Evolutionary conservation across 2,797 vertebrate species (phyloP), one percentile per base, ranked within the genome.

Genomic region (Graptemys geographica): DNA sequence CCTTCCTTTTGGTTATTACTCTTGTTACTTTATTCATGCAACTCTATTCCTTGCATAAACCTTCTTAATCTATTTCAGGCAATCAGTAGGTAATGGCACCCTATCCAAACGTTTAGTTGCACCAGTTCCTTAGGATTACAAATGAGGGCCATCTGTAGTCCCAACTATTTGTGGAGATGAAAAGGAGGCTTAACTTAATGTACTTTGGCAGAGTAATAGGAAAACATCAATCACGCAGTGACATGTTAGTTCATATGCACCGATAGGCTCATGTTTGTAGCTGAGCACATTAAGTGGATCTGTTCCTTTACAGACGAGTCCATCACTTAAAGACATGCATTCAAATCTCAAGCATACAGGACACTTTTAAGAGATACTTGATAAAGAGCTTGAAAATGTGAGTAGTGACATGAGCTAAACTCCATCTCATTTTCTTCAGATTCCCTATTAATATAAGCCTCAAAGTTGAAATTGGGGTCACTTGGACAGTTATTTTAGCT

Each of bases 171-270:
- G 96, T 94, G 83, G 95, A 98, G 97, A 97, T 97, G 95, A 97
- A 98, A 98, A 97, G 92, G 96, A 98, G 90, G 95, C 96, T 97
- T 98, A 97, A 96, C 97, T 98, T 98, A 97, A 97, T 98, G 97
- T 95, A 97, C 95, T 98, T 98, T 97, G 97, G 98, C 97, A 98
- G 95, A 98, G 96, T 97, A 97, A 97, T 98, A 98, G 96, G 97
- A 98, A 98, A 98, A 96, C 97, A 98, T 98, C 98, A 97, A 98
- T 98, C 98, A 98, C 83, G 2, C 93, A 27, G 52, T 98, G 98
- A 97, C 98, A 97, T 96, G 96, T 97, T 97, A 97, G 97, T 97
- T 97, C 84, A 88, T 96, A 95, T 94, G 97, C 96, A 98, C 96
- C 96, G 97, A 96, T 90, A 25, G 93, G 96, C 95, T 93, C 94